Percentiles rank a stretch among this genome's conserved stretches.
Conservation (phyloP, 2,113 vertebrate genomes). For the Gambusia affinis region DNA sequence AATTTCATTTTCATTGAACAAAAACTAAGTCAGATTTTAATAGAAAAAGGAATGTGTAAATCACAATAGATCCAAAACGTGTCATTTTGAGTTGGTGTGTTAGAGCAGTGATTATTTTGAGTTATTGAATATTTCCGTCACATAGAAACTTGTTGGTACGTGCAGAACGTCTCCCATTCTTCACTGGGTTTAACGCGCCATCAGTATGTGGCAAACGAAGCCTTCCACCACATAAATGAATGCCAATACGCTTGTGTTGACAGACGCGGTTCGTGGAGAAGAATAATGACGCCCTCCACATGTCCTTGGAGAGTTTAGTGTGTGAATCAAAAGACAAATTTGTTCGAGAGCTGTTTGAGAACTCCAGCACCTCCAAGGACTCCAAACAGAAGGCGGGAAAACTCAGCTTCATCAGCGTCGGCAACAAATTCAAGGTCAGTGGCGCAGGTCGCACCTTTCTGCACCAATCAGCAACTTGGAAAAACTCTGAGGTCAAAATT, state of each 20-base stretch:
- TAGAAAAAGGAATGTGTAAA: too few relatives aligned
- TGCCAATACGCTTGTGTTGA: constrained; percentile 30
- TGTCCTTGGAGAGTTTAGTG: constrained; percentile 96
- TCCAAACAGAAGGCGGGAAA: constrained; percentile 97
- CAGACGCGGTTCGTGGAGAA: constrained; percentile 98
- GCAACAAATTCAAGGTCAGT: constrained; percentile 98
- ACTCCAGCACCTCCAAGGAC: constrained; percentile 90
- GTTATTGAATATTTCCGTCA: not conserved
- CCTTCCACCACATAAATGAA: constrained; percentile 10
- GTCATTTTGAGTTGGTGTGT: too few relatives aligned
- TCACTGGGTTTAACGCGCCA: not conserved
- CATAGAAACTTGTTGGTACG: not conserved
- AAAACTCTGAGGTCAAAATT: not conserved
- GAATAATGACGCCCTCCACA: constrained; percentile 98
- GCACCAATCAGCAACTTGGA: too few relatives aligned
- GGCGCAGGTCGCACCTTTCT: too few relatives aligned
- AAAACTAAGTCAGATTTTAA: too few relatives aligned
- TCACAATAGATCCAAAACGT: too few relatives aligned
- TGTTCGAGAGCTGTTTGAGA: constrained; percentile 93
- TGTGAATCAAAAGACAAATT: constrained; percentile 97
- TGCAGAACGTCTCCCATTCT: not conserved
- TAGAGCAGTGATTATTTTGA: not conserved
- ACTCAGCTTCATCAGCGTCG: constrained; percentile 97
- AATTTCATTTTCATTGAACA: not conserved
- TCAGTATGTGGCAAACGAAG: constrained; percentile 2